Conservation (phyloP, 1,140 invertebrate species). For the Apis mellifera region DNA sequence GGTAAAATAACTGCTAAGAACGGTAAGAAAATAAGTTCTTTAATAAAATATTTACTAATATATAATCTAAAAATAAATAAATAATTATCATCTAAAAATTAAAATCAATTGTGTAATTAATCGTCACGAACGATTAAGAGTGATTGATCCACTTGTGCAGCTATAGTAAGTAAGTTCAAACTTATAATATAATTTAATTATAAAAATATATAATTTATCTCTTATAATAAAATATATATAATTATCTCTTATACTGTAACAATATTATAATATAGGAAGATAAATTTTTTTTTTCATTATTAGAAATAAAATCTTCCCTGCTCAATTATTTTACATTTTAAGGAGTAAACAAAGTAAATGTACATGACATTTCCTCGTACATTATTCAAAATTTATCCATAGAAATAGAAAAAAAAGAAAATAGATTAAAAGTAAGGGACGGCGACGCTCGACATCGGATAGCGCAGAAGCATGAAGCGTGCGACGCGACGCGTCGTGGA, state of each 20-base stretch:
- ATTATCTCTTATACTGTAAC: not conserved
- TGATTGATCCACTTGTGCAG: no score
- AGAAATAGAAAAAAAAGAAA: slow-evolving; percentile 65
- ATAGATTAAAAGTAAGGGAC: slow-evolving; percentile 67
- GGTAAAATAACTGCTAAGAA: slow-evolving; percentile 5
- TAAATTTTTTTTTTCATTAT: not conserved
- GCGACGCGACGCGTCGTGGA: slow-evolving; percentile 42
- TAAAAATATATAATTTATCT: not conserved
- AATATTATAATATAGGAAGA: not conserved
- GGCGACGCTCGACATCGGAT: slow-evolving; percentile 54
- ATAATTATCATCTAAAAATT: not conserved
- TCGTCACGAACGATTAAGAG: no score
- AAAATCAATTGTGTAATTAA: no score
- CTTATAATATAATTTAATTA: not conserved
- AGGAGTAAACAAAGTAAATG: not conserved
- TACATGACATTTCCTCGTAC: not conserved
- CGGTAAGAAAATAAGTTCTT: slow-evolving; percentile 18
- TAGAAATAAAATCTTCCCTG: slow-evolving; percentile 13
- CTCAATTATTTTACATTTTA: not conserved
- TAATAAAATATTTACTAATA: not conserved
- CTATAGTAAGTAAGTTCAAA: not conserved
- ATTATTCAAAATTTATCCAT: not conserved
- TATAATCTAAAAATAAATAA: not conserved
- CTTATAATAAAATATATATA: not conserved
- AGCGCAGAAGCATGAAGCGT: slow-evolving; percentile 56